phyloP scores from a whole-genome alignment of 2,888 invertebrate genomes.

The Heliconius hortense region DNA sequence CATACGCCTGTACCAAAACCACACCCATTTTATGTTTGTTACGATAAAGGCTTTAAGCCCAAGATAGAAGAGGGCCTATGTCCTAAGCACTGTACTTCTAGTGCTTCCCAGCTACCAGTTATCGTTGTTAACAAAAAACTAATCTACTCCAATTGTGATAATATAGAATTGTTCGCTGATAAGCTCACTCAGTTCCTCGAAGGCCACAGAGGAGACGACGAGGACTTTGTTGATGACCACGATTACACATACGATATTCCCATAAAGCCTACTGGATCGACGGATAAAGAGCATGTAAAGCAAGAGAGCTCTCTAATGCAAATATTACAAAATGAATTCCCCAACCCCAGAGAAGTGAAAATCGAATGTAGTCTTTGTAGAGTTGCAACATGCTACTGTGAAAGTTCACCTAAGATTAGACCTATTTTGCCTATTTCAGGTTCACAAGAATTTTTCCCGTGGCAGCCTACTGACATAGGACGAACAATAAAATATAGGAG shows the following conservation, averaged over 20 bases:
- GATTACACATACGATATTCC: slow-evolving; percentile 59
- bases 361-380: slow-evolving; percentile 57
- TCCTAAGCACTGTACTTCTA: slow-evolving; percentile 62
- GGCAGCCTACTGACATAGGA: slow-evolving; percentile 42
- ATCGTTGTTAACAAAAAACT: slow-evolving; percentile 66
- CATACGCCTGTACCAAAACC: slow-evolving; percentile 57
- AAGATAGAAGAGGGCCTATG: slow-evolving; percentile 59
- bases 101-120: slow-evolving; percentile 64
- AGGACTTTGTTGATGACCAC: slow-evolving; percentile 57
- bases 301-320: slow-evolving; percentile 68
- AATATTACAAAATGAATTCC: slow-evolving; percentile 62
- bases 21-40: slow-evolving; percentile 67
- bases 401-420: slow-evolving; percentile 27
- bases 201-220: slow-evolving; percentile 55
- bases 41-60: slow-evolving; percentile 61
- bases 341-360: slow-evolving; percentile 55
- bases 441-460: slow-evolving; percentile 26
- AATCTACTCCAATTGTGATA: slow-evolving; percentile 71
- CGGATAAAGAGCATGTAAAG: slow-evolving; percentile 57
- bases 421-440: slow-evolving; percentile 25
- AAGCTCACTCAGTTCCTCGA: slow-evolving; percentile 60
- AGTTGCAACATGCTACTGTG: slow-evolving; percentile 59
- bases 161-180: slow-evolving; percentile 60
- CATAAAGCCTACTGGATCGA: slow-evolving; percentile 54
- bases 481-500: slow-evolving; percentile 52